These are phyloP conservation scores for Carassius gibelio DNA, from an alignment of 2,113 vertebrate genomes.

Conservation along the genomic window DNA sequence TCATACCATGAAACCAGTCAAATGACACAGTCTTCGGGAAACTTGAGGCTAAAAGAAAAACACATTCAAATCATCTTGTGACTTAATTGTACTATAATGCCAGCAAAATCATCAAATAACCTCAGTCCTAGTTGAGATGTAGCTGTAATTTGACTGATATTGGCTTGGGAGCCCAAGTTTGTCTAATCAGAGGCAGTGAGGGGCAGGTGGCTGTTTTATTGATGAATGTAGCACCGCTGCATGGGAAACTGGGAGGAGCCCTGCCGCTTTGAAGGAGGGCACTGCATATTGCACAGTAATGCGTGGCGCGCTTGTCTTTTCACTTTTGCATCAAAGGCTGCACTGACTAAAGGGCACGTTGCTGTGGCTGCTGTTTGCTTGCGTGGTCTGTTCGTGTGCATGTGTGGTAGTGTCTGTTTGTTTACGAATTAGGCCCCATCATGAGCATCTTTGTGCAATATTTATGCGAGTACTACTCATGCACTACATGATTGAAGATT, in stretches of 20 bases:
- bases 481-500: neutral
- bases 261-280: neutral
- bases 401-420: neutral
- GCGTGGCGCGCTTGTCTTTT: conserved; percentile 19
- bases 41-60: neutral
- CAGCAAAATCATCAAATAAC: neutral
- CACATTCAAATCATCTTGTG: neutral
- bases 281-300: conserved; percentile 40
- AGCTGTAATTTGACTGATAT: neutral
- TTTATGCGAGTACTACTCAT: neutral
- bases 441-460: neutral
- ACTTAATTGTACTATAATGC: neutral
- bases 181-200: neutral
- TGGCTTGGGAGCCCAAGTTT: neutral
- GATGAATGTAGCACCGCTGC: neutral
- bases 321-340: conserved; percentile 28
- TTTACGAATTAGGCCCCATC: neutral
- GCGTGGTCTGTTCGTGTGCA: neutral
- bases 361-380: conserved; percentile 19
- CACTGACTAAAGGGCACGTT: conserved; percentile 6
- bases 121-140: neutral
- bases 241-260: conserved; percentile 12
- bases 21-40: neutral
- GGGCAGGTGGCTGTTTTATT: conserved; percentile 8
- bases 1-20: neutral